A percentile compares a stretch with the other conserved stretches of the same genome.
Conservation (phyloP, 2,797 vertebrate species). For the Onychomys leucogaster region DNA sequence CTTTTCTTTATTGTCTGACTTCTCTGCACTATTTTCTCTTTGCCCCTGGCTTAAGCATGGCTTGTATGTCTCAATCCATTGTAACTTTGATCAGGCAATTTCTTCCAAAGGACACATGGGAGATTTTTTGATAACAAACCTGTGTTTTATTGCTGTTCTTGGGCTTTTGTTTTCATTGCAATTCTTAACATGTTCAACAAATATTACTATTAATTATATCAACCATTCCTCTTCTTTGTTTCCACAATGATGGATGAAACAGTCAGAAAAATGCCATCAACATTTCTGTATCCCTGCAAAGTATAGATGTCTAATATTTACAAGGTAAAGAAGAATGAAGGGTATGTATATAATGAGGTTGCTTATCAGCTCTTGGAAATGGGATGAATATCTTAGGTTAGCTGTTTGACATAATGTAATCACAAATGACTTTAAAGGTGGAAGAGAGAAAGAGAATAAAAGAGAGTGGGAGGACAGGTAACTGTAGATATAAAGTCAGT, state of each 20-base stretch:
- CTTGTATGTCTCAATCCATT: not conserved
- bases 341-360: not conserved
- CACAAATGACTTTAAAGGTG: not conserved
- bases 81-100: not conserved
- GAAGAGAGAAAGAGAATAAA: not conserved
- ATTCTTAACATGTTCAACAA: not conserved
- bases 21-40: not conserved
- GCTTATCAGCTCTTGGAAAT: not conserved
- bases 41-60: not conserved
- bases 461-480: not conserved
- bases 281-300: not conserved
- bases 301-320: not conserved
- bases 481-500: not conserved
- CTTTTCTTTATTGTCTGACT: not conserved
- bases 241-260: not conserved
- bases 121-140: not conserved
- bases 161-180: not conserved
- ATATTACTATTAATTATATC: not conserved
- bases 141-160: not conserved
- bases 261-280: not conserved
- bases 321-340: not conserved
- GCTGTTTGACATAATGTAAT: not conserved
- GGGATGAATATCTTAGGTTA: not conserved
- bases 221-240: not conserved
- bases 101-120: not conserved